Evolutionary conservation across 1,140 invertebrate genomes (phyloP).

Genomic region (Trichonephila clavata): DNA sequence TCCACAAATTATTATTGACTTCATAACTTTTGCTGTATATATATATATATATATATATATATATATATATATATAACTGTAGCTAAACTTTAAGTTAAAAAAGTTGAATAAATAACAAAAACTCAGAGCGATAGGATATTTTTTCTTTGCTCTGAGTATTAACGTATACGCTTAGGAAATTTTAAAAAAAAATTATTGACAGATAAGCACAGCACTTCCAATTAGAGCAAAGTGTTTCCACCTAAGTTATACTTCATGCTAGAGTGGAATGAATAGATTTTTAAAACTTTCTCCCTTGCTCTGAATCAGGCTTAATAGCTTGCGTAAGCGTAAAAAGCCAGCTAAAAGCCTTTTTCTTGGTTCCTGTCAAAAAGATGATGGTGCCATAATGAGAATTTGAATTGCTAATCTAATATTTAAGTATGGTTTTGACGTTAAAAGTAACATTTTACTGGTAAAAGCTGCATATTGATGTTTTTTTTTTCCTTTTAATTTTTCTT

Average conservation of each 20-base stretch:
- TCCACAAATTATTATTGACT: too few relatives aligned
- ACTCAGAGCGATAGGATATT: too few relatives aligned
- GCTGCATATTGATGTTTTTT: neutral
- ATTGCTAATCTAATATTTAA: constrained; percentile 60
- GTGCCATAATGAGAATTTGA: constrained; percentile 33
- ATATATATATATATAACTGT: too few relatives aligned
- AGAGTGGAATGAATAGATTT: neutral
- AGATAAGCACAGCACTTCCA: constrained; percentile 11
- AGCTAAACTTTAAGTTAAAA: too few relatives aligned
- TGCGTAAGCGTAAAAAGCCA: neutral
- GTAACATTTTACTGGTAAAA: neutral
- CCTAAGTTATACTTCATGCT: neutral
- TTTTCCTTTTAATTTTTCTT: neutral
- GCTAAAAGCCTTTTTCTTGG: neutral
- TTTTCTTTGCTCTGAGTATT: too few relatives aligned
- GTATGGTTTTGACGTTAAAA: neutral
- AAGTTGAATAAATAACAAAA: too few relatives aligned
- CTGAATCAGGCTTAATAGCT: neutral
- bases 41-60: too few relatives aligned
- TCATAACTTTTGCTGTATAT: too few relatives aligned
- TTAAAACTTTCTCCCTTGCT: neutral
- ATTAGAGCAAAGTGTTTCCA: constrained; percentile 32
- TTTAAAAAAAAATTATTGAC: neutral
- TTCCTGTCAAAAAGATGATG: constrained; percentile 29
- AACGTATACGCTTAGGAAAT: too few relatives aligned